Percentiles rank a stretch among this genome's conserved stretches.
Conservation (phyloP, 2,888 invertebrate species). For the Nematopogon swammerdamellus region DNA sequence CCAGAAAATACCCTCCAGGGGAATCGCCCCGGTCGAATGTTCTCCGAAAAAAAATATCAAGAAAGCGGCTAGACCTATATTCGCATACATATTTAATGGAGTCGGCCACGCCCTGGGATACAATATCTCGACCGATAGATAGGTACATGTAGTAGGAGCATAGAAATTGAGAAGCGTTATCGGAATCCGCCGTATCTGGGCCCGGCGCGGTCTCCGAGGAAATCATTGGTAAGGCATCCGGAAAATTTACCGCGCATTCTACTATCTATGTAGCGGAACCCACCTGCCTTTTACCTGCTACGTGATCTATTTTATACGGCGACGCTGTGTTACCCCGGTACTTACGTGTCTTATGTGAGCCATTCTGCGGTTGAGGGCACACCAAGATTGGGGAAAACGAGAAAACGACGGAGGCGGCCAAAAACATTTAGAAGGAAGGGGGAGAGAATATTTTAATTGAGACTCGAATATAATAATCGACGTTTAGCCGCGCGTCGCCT, state of each 20-base stretch:
- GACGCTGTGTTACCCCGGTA: neutral
- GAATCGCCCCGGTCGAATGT: neutral
- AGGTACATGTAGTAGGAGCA: constrained; percentile 24
- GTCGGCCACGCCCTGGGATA: constrained; percentile 29
- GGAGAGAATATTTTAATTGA: neutral
- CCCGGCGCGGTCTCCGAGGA: constrained; percentile 65
- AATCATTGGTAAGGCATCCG: constrained; percentile 76
- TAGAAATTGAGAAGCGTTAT: constrained; percentile 52
- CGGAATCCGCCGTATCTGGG: constrained; percentile 54
- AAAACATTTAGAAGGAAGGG: neutral
- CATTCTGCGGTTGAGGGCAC: neutral
- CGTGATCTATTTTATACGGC: constrained; percentile 34
- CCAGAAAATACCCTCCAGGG: neutral
- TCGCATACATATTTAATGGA: constrained; percentile 27
- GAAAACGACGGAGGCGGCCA: no score
- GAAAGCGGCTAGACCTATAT: constrained; percentile 17
- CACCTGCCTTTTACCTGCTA: constrained; percentile 35
- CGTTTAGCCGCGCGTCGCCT: constrained; percentile 9
- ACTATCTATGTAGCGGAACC: constrained; percentile 40
- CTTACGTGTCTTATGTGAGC: neutral
- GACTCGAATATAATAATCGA: constrained; percentile 3
- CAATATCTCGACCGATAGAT: constrained; percentile 24
- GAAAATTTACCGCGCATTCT: constrained; percentile 59
- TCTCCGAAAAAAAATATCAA: constrained; percentile 23
- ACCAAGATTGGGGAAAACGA: neutral